Percentiles rank a stretch among this genome's conserved stretches.
phyloP scores from a whole-genome alignment of 2,797 vertebrate genomes.

The Gila robusta region DNA sequence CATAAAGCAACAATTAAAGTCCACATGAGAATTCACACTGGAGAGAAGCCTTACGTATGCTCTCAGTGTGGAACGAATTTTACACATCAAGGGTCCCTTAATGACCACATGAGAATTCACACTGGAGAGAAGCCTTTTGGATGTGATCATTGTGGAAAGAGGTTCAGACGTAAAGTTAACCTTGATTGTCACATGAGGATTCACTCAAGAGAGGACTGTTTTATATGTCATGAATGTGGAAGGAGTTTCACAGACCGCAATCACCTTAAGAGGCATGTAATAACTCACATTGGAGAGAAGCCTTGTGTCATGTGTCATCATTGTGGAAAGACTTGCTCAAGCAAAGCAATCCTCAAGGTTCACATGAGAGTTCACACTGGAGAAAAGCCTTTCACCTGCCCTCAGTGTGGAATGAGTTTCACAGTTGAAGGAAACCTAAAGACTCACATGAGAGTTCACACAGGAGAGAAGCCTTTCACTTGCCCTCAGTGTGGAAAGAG shows the following conservation, averaged over 20 bases:
- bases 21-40: slow-evolving; percentile 2
- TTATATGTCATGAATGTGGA: neutral
- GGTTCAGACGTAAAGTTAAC: neutral
- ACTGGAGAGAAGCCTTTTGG: neutral
- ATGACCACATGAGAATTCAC: neutral
- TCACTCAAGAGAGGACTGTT: neutral
- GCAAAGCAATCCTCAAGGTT: neutral
- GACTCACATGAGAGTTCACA: slow-evolving; percentile 6
- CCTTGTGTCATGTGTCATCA: neutral
- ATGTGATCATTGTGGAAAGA: neutral
- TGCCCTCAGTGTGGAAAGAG: neutral
- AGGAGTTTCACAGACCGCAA: neutral
- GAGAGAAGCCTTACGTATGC: neutral
- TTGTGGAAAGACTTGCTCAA: neutral
- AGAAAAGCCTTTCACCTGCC: neutral
- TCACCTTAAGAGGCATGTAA: neutral
- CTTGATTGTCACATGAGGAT: neutral
- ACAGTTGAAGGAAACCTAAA: slow-evolving; percentile 9
- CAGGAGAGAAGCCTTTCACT: neutral
- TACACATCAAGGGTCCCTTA: neutral
- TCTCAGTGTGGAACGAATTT: neutral
- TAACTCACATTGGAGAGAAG: neutral
- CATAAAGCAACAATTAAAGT: neutral
- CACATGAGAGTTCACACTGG: slow-evolving; percentile 8
- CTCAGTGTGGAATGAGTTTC: slow-evolving; percentile 1